Evolutionary conservation across 1,140 invertebrate genomes (phyloP).

Genomic region (Drosophila varians): DNA sequence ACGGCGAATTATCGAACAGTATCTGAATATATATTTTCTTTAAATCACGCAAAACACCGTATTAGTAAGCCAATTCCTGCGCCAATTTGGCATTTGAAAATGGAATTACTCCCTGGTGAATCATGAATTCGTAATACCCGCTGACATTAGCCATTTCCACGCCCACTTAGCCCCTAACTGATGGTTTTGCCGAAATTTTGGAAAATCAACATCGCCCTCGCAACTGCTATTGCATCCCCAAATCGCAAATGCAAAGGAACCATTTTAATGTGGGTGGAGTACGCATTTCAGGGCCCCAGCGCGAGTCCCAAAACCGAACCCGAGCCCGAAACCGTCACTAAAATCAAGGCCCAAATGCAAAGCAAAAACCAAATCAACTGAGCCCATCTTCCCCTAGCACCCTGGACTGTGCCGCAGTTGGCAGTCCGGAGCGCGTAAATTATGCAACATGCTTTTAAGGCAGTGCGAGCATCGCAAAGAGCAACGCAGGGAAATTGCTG

Average conservation of each 20-base stretch:
- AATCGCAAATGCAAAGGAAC: slow-evolving; percentile 46
- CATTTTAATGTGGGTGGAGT: slow-evolving; percentile 48
- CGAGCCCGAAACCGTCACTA: slow-evolving; percentile 1
- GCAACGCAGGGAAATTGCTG: slow-evolving; percentile 29
- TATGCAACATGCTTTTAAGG: slow-evolving; percentile 79
- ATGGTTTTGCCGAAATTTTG: slow-evolving; percentile 13
- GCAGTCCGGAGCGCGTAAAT: slow-evolving; percentile 57
- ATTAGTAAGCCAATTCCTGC: not conserved
- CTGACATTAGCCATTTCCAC: slow-evolving; percentile 39
- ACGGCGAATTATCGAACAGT: not conserved
- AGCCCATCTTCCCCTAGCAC: slow-evolving; percentile 7
- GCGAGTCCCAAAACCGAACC: not conserved
- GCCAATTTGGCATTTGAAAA: not conserved
- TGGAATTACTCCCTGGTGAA: not conserved
- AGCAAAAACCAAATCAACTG: slow-evolving; percentile 60
- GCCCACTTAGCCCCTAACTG: slow-evolving; percentile 40
- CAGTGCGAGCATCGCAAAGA: slow-evolving; percentile 22
- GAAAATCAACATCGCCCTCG: not conserved
- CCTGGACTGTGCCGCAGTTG: slow-evolving; percentile 1
- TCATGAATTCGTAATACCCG: slow-evolving; percentile 52
- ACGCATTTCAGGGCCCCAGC: slow-evolving; percentile 33
- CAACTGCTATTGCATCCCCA: slow-evolving; percentile 30
- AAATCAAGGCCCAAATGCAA: slow-evolving; percentile 25
- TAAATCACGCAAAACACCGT: not conserved
- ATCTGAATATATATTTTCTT: not conserved